Percentiles rank a stretch among this genome's conserved stretches.
These are phyloP conservation scores for Rhagium mordax DNA, from an alignment of 2,888 invertebrate genomes.

Conservation along the genomic window DNA sequence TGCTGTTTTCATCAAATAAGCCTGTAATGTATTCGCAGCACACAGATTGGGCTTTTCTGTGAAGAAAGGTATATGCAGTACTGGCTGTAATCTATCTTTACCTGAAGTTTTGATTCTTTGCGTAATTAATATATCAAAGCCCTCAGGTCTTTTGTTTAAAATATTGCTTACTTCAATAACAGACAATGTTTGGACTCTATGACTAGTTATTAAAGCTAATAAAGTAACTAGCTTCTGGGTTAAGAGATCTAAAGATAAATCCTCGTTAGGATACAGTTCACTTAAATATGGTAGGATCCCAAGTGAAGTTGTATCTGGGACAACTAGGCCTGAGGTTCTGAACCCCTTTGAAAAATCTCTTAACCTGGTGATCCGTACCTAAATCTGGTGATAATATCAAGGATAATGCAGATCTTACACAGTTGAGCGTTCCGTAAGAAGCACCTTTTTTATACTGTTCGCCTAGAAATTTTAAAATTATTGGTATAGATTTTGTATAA, in stretches of 20 bases:
- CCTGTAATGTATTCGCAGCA: background rate
- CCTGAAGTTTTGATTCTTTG: background rate
- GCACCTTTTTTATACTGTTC: background rate
- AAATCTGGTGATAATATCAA: background rate
- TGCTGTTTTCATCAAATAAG: background rate
- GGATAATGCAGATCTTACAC: background rate
- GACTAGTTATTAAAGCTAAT: background rate
- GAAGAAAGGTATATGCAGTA: no score
- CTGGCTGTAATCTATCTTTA: no score
- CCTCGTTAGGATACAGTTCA: background rate
- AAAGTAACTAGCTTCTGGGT: background rate
- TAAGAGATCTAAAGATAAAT: background rate
- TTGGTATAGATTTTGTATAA: background rate
- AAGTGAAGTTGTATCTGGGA: background rate
- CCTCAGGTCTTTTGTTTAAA: background rate
- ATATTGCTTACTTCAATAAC: background rate
- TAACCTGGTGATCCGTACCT: background rate
- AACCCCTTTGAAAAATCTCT: background rate
- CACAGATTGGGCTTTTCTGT: background rate
- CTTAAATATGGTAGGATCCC: background rate
- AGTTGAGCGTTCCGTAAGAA: background rate
- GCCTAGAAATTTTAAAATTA: background rate
- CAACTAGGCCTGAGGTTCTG: background rate
- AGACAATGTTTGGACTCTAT: background rate
- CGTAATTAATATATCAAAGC: background rate